phyloP scores from a whole-genome alignment of 2,888 invertebrate species.

The Idaea dimidiata region DNA sequence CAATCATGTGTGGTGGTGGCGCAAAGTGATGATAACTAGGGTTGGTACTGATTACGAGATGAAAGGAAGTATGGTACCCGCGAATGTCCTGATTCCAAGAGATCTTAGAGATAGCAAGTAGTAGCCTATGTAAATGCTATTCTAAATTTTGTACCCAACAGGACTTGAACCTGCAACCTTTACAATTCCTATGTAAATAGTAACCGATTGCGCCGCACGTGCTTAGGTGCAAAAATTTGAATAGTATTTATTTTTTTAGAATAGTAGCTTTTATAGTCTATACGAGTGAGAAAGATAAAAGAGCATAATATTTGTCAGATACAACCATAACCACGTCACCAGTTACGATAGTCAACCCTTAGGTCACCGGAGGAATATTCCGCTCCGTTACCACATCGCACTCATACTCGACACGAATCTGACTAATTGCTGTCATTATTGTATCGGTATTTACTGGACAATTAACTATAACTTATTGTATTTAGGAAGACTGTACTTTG shows the following conservation, averaged over 20 bases:
- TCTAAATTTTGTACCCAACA: too few species aligned
- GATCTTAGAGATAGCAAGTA: background rate
- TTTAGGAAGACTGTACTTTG: background rate
- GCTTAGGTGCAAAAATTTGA: too few species aligned
- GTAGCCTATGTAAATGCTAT: too few species aligned
- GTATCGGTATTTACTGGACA: slow-evolving; percentile 4
- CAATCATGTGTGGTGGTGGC: background rate
- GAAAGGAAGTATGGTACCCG: background rate
- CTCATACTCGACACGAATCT: background rate
- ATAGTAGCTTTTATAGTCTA: too few species aligned
- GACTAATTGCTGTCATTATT: slow-evolving; percentile 1
- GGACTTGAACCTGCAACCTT: too few species aligned
- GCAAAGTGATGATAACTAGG: background rate
- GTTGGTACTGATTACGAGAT: background rate
- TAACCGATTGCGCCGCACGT: too few species aligned
- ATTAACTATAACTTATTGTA: background rate
- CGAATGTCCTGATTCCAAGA: background rate
- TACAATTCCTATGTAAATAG: too few species aligned
- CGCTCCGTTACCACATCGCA: background rate
- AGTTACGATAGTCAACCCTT: background rate
- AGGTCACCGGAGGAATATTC: background rate
- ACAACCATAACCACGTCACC: background rate
- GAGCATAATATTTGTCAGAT: background rate
- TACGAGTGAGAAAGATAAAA: background rate
- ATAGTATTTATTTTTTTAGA: too few species aligned